Evolutionary conservation across 2,888 invertebrate species (phyloP).

Genomic region (Leucoma salicis): DNA sequence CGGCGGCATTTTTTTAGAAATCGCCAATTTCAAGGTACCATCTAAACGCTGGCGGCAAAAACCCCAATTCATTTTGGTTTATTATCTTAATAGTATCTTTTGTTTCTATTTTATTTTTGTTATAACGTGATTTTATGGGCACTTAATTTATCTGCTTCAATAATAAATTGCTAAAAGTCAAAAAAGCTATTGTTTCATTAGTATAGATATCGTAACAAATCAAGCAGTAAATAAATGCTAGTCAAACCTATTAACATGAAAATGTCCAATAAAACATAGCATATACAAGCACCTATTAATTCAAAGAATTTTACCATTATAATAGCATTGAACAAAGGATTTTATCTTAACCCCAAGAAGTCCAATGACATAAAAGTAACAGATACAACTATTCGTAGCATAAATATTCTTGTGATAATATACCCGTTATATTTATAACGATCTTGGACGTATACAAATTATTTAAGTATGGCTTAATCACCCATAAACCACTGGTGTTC

Average conservation of each 20-base stretch:
- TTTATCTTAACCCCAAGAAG: neutral
- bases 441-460: neutral
- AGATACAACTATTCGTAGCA: neutral
- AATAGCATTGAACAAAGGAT: neutral
- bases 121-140: neutral
- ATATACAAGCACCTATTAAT: too few relatives aligned
- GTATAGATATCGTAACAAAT: too few relatives aligned
- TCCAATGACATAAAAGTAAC: neutral
- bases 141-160: neutral
- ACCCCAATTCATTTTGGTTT: constrained; percentile 8
- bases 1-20: constrained; percentile 17
- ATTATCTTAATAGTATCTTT: constrained; percentile 10
- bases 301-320: too few relatives aligned
- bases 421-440: neutral
- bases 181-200: too few relatives aligned
- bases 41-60: constrained; percentile 16
- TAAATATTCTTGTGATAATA: neutral
- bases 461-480: neutral
- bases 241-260: too few relatives aligned
- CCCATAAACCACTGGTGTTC: constrained; percentile 3
- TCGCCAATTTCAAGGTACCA: constrained; percentile 12
- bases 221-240: too few relatives aligned
- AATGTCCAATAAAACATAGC: too few relatives aligned
- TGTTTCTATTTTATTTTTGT: constrained; percentile 11
- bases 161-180: too few relatives aligned